Evolutionary conservation across 2,113 vertebrate species (phyloP), one percentile per base, ranked within the genome.

Genomic region (Xenopus laevis): DNA sequence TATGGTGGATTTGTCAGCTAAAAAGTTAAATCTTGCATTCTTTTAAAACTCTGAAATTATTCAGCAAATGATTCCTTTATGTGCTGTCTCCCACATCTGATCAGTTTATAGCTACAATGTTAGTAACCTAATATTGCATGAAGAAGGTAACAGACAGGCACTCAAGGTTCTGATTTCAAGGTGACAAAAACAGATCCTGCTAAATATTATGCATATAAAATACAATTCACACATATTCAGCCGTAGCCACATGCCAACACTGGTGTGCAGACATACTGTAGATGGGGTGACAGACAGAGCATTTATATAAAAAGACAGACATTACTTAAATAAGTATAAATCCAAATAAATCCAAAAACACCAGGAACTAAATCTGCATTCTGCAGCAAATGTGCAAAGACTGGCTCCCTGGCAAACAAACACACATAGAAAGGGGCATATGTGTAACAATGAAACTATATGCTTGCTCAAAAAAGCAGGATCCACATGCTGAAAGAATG

Each of bases 401-500:
- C 7, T 23, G 21, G 58, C 3, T 7, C 55, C 8, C 20, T 11
- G 58, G 20, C 1, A 27, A 21, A 60, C 13, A 60, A 23, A 60
- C 9, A 60, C 18, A 21, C 20, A 10, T 13, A 21, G 47, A 1
- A 16, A 50, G 58, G 18, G 20, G 44, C 18, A 20, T 59, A 62
- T 18, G 33, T 57, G 10, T 13, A 53, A 66, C 60, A 53, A 8
- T 13, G 17, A 58, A 33, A 53, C 20, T 60, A 67, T 65, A 74
- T 50, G 63, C 73, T 66, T 68, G 65, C 18, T 44, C 58, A 40
- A 44, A 65, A 60, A 60, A 46, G 71, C 55, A 57, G 61, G 27
- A 46, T 71, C 70, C 58, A 46, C 50, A 58, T 65, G 55, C 10
- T 60, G 53, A 17, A 58, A 46, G 21, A 16, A 15, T 21, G 44